Evolutionary conservation across 2,888 invertebrate species (phyloP).

Genomic region (Macrosoma leucophasiata): DNA sequence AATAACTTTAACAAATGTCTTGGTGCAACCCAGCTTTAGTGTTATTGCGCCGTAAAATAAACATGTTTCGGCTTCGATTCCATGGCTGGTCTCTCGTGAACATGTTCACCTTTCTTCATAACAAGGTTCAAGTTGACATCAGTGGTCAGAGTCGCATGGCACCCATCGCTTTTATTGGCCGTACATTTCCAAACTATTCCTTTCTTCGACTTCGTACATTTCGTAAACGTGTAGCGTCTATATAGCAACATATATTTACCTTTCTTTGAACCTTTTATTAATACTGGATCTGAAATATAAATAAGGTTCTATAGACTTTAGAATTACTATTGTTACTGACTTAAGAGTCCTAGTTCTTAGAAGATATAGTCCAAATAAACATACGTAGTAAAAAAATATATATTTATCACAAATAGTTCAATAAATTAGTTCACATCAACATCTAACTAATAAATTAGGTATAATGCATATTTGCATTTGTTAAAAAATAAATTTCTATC

Average conservation of each 20-base stretch:
- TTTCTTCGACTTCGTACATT: slow-evolving; percentile 55
- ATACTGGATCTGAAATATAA: slow-evolving; percentile 47
- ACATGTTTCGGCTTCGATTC: slow-evolving; percentile 55
- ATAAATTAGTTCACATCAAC: too few species aligned
- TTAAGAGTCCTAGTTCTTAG: too few species aligned
- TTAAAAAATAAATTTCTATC: too few species aligned
- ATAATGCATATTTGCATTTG: too few species aligned
- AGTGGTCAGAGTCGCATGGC: slow-evolving; percentile 47
- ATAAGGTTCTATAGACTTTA: too few species aligned
- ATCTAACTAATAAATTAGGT: too few species aligned
- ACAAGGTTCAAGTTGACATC: slow-evolving; percentile 54
- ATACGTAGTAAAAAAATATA: too few species aligned
- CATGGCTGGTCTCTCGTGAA: slow-evolving; percentile 37
- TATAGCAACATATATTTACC: slow-evolving; percentile 47
- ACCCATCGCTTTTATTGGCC: slow-evolving; percentile 46
- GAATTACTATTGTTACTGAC: too few species aligned
- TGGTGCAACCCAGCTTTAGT: neutral
- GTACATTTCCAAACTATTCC: slow-evolving; percentile 62
- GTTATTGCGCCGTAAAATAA: slow-evolving; percentile 49
- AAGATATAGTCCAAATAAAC: too few species aligned
- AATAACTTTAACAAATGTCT: too few species aligned
- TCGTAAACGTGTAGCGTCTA: slow-evolving; percentile 42
- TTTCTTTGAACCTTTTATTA: slow-evolving; percentile 51
- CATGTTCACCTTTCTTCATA: slow-evolving; percentile 39
- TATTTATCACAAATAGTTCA: too few species aligned